Percentiles rank a stretch among this genome's conserved stretches.
phyloP scores from a whole-genome alignment of 2,888 invertebrate species.

The Eubasilissa splendida region DNA sequence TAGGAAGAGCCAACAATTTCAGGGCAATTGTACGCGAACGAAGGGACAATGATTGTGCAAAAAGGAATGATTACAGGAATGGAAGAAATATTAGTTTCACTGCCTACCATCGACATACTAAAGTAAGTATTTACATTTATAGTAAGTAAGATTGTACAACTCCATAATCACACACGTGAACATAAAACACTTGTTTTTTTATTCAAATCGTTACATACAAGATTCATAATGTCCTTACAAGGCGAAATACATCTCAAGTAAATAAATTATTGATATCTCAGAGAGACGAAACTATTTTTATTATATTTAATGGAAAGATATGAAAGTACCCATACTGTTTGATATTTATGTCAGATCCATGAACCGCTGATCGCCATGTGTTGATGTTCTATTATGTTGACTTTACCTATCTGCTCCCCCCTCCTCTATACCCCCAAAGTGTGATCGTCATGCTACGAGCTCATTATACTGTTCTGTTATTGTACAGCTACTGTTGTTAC shows the following conservation, averaged over 20 bases:
- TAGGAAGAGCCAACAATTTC: slow-evolving; percentile 54
- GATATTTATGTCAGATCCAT: background rate
- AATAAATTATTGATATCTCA: background rate
- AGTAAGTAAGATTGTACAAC: background rate
- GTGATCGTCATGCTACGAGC: too few species aligned
- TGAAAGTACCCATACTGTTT: background rate
- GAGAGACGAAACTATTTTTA: too few species aligned
- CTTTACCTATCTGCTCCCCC: background rate
- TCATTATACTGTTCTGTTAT: too few species aligned
- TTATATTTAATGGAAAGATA: too few species aligned
- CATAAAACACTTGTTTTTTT: background rate
- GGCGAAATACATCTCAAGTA: background rate
- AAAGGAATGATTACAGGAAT: slow-evolving; percentile 60
- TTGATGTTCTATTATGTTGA: background rate
- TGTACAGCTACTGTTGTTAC: too few species aligned
- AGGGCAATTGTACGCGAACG: slow-evolving; percentile 66
- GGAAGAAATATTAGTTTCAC: slow-evolving; percentile 64
- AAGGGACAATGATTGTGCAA: slow-evolving; percentile 61
- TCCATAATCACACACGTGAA: too few species aligned
- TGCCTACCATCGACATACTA: slow-evolving; percentile 66
- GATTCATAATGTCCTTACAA: background rate
- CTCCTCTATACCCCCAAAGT: too few species aligned
- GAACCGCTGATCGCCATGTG: background rate
- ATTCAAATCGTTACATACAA: background rate
- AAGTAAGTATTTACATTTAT: slow-evolving; percentile 60